Evolutionary conservation across 2,113 vertebrate species (phyloP), one percentile per base, ranked within the genome.

Genomic region (Catharus bicknelli): DNA sequence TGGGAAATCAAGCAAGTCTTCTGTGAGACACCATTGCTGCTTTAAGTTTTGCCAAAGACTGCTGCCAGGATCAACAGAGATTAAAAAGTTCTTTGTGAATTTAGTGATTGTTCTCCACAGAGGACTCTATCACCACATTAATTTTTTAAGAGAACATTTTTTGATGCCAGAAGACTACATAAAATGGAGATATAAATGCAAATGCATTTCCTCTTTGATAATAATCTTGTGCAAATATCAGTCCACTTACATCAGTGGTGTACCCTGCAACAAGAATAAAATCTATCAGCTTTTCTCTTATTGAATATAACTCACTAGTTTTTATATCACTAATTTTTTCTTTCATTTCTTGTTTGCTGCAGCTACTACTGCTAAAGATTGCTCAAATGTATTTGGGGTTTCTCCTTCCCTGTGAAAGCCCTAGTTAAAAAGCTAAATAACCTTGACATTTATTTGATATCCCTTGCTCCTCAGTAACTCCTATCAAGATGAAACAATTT

Each of bases 11-110:
- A 16, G 61, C 23, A 57, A 83, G 55, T 80, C n/a, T 87, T 78
- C 74, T 79, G 27, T 38, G 53, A 90, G 62, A 82, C 54, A 85
- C 29, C 5, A 34, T 10, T 68, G 66, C 34, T 95, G 42, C 70
- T 79, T 61, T 76, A 77, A 74, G 15, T 79, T 83, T 75, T 82
- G 90, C 80, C 81, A 84, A 76, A 64, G 45, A 61, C 66, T 64
- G 50, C 78, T 94, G 90, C 87, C 90, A 96, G 78, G 36, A 93
- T 90, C 90, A 91, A 93, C 81, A 64, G 50, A 94, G 67, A 83
- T 76, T 68, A 76, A 57, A 64, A 89, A 73, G 54, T 50, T 73
- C 62, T 83, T 69, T 92, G 79, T 87, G 70, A 47, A 77, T 84
- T 90, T 92, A 54, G 40, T 83, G 76, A 90, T 90, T 73, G 47